Conservation (phyloP, 2,113 vertebrate species). For the Strix aluco region DNA sequence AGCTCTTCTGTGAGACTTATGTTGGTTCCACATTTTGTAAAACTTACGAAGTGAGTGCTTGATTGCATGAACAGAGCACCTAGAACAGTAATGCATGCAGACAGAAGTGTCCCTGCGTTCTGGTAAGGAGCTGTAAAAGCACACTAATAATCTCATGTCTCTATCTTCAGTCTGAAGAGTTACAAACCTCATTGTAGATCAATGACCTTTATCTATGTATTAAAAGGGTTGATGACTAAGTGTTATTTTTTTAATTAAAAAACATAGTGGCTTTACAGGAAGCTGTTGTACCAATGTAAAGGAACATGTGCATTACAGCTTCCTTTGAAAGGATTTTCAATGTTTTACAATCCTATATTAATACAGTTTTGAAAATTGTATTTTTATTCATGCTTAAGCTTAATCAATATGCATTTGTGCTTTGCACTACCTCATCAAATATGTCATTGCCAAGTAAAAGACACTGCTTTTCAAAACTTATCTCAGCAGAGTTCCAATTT, state of each 20-base stretch:
- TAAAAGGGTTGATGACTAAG: constrained; percentile 6
- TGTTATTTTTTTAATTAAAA: neutral
- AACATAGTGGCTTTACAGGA: neutral
- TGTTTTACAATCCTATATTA: neutral
- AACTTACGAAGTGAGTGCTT: rapidly evolving
- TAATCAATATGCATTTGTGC: neutral
- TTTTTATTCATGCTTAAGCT: neutral
- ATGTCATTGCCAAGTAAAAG: neutral
- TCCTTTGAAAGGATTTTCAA: neutral
- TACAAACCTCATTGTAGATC: neutral
- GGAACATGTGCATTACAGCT: neutral
- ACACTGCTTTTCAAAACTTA: neutral
- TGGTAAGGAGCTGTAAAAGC: neutral
- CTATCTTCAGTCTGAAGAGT: neutral
- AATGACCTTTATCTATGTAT: neutral
- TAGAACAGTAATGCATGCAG: neutral
- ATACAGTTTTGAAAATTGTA: neutral
- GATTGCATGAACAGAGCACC: neutral
- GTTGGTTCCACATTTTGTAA: rapidly evolving
- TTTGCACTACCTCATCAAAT: neutral
- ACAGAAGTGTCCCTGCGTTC: neutral
- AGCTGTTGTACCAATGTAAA: neutral
- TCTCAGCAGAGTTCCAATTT: neutral
- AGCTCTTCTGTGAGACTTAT: neutral
- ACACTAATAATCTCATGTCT: neutral